These are phyloP conservation scores for Drosophila lutescens DNA, from an alignment of 2,888 invertebrate genomes.

Conservation along the genomic window DNA sequence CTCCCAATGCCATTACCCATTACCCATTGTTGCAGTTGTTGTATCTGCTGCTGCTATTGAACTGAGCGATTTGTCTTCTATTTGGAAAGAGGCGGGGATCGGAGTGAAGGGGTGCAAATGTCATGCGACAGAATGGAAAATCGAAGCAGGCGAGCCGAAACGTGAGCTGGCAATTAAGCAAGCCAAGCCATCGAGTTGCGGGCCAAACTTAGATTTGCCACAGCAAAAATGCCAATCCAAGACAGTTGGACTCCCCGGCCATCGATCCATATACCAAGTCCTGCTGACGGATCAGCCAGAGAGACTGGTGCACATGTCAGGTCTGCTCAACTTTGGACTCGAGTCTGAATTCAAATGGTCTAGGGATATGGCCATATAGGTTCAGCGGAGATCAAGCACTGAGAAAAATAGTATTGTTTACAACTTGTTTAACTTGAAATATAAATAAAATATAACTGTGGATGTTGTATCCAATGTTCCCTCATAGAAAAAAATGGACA, in stretches of 20 bases:
- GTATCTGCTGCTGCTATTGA: conserved; percentile 37
- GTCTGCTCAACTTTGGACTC: conserved; percentile 19
- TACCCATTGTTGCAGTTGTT: conserved; percentile 47
- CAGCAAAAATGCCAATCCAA: conserved; percentile 26
- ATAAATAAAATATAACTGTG: no score
- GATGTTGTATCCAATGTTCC: no score
- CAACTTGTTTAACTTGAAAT: not conserved
- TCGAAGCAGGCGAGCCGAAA: conserved; percentile 72
- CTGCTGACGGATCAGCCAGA: conserved; percentile 20
- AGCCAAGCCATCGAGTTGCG: conserved; percentile 32
- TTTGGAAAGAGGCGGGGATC: conserved; percentile 8
- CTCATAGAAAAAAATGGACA: no score
- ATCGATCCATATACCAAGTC: conserved; percentile 12
- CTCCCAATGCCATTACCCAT: conserved; percentile 66
- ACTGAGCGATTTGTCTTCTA: conserved; percentile 72
- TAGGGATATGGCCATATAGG: conserved; percentile 3
- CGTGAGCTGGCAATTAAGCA: conserved; percentile 78
- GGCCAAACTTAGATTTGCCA: conserved; percentile 25
- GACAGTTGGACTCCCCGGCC: conserved; percentile 15
- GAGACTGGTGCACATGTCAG: conserved; percentile 18
- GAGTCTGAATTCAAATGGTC: conserved; percentile 15
- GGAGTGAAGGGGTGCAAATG: conserved; percentile 60
- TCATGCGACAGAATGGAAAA: conserved; percentile 66
- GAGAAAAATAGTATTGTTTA: not conserved
- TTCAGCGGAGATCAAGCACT: not conserved